Evolutionary conservation across 2,113 vertebrate species (phyloP).

Genomic region (Hepsetus odoe): DNA sequence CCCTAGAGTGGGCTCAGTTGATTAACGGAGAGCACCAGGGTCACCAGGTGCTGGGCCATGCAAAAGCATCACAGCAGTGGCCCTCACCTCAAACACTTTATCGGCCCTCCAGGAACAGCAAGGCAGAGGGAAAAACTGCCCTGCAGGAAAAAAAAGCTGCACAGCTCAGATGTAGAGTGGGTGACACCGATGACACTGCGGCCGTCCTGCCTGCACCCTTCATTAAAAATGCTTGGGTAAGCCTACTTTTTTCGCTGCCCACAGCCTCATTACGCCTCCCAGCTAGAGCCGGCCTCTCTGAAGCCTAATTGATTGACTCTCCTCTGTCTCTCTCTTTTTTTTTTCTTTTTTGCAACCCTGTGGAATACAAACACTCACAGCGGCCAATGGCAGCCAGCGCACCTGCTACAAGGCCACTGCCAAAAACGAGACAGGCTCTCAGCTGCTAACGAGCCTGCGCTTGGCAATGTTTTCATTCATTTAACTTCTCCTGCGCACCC

Average conservation of each 20-base stretch:
- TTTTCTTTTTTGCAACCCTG: conserved; percentile 63
- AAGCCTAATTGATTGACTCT: conserved; percentile 71
- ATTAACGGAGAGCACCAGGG: background rate
- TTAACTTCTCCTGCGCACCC: conserved; percentile 53
- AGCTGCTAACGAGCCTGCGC: conserved; percentile 61
- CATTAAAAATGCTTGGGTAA: conserved; percentile 2
- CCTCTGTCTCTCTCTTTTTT: conserved; percentile 28
- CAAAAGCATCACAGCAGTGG: background rate
- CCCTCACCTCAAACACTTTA: background rate
- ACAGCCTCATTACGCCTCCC: conserved; percentile 63
- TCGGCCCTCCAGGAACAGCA: conserved; percentile 8
- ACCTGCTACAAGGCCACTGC: conserved; percentile 69
- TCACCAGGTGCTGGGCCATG: conserved; percentile 3
- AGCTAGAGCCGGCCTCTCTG: conserved; percentile 61
- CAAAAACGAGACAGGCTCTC: conserved; percentile 60
- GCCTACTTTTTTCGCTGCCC: conserved; percentile 57
- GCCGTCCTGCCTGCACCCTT: conserved; percentile 24
- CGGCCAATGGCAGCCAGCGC: conserved; percentile 57
- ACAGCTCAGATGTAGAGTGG: background rate
- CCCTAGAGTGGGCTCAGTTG: background rate
- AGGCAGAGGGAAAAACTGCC: background rate
- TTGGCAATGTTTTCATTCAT: conserved; percentile 53
- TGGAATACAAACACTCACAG: conserved; percentile 68
- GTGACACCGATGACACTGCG: conserved; percentile 15
- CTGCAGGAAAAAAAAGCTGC: background rate